Evolutionary conservation across 2,888 invertebrate genomes (phyloP).

Genomic region (Acronicta aceris): DNA sequence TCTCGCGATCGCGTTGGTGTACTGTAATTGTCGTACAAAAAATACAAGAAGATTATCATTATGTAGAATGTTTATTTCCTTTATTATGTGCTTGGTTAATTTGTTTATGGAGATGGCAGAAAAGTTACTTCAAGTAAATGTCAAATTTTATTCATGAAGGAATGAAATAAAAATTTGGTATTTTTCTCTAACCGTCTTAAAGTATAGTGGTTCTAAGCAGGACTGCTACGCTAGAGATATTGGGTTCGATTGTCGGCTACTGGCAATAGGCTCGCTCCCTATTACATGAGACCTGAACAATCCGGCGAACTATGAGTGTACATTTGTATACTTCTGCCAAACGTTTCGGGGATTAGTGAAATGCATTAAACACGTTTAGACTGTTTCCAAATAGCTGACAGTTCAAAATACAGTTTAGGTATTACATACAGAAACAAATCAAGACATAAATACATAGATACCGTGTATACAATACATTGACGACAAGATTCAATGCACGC

Average conservation of each 20-base stretch:
- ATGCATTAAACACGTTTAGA: slow-evolving; percentile 15
- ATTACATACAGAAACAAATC: slow-evolving; percentile 25
- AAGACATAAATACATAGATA: slow-evolving; percentile 10
- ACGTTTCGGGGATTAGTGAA: no score
- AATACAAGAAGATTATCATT: slow-evolving; percentile 25
- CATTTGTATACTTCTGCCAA: no score
- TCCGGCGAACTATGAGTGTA: no score
- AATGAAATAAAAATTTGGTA: neutral
- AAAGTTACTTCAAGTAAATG: neutral
- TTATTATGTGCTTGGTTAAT: slow-evolving; percentile 4
- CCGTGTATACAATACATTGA: neutral
- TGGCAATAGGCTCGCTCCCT: no score
- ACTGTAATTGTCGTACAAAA: slow-evolving; percentile 36
- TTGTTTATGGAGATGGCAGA: slow-evolving; percentile 3
- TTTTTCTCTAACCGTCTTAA: no score
- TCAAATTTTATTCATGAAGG: neutral
- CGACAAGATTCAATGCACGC: slow-evolving; percentile 28
- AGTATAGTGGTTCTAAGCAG: no score
- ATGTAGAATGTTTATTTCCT: slow-evolving; percentile 22
- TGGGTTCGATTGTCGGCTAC: no score
- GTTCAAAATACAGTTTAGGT: slow-evolving; percentile 22
- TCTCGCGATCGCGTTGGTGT: slow-evolving; percentile 64
- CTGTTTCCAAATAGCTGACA: slow-evolving; percentile 37
- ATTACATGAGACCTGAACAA: neutral
- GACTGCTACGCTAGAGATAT: no score